phyloP scores from a whole-genome alignment of 2,113 vertebrate species.

The Sinocyclocheilus rhinocerous region DNA sequence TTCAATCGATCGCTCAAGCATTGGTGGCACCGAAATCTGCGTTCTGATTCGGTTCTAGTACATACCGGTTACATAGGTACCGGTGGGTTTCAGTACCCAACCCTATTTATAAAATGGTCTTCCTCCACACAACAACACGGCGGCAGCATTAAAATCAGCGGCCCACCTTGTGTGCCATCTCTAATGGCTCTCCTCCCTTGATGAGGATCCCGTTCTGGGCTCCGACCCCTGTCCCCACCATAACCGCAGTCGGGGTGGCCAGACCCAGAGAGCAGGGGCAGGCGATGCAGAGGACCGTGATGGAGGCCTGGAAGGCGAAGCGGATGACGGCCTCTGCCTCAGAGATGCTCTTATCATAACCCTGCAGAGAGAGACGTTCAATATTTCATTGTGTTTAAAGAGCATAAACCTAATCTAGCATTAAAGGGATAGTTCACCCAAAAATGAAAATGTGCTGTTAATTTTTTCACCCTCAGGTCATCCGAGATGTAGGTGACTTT shows the following conservation, averaged over 20 bases:
- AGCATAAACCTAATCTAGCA: too few species aligned
- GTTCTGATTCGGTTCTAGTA: too few species aligned
- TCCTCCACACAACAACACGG: neutral
- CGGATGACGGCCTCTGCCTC: constrained; percentile 85
- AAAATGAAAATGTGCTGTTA: too few species aligned
- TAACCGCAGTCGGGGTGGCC: constrained; percentile 96
- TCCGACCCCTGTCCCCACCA: constrained; percentile 98
- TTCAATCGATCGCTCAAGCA: too few species aligned
- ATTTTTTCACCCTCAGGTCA: too few species aligned
- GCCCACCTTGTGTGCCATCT: constrained; percentile 94
- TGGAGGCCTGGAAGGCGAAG: constrained; percentile 97
- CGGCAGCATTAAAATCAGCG: neutral
- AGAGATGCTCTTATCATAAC: constrained; percentile 91
- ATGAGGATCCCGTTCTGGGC: constrained; percentile 97
- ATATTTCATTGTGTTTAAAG: too few species aligned
- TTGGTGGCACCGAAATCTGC: too few species aligned
- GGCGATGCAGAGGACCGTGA: constrained; percentile 95
- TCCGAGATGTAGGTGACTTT: too few species aligned
- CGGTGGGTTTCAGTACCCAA: too few species aligned
- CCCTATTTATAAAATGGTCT: neutral
- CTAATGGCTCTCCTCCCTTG: constrained; percentile 94
- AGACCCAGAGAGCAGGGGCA: constrained; percentile 96
- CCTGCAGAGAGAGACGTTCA: constrained; percentile 69
- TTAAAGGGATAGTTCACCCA: too few species aligned
- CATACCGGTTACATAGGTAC: too few species aligned